phyloP scores from a whole-genome alignment of 1,140 invertebrate species.

The Chironomus tepperi region DNA sequence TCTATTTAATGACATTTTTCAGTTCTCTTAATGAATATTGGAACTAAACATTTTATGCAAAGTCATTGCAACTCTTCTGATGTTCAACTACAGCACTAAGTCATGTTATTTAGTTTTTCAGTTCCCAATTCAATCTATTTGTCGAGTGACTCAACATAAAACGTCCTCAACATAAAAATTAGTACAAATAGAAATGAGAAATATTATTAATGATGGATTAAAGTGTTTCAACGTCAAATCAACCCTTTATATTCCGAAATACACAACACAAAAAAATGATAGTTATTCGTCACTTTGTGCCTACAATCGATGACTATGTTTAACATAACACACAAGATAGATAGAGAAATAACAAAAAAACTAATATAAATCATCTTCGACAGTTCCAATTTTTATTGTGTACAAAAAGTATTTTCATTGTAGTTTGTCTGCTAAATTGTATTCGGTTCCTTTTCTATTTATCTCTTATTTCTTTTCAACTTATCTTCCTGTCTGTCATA shows the following conservation, averaged over 20 bases:
- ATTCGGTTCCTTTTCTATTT: no score
- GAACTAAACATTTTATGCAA: background rate
- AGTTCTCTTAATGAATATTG: background rate
- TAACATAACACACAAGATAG: background rate
- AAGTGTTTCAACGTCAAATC: constrained; percentile 22
- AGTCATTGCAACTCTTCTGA: background rate
- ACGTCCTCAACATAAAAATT: background rate
- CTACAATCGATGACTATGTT: no score
- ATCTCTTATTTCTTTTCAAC: no score
- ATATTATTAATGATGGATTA: constrained; percentile 19
- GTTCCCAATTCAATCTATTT: constrained; percentile 7
- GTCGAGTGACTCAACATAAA: constrained; percentile 16
- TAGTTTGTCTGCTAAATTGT: no score
- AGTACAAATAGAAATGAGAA: background rate
- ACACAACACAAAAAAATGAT: background rate
- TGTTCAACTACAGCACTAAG: background rate
- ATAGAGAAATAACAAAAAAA: constrained; percentile 14
- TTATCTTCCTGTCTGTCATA: background rate
- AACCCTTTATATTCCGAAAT: constrained; percentile 12
- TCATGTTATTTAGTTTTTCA: background rate
- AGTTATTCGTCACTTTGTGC: background rate
- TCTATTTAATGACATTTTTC: background rate
- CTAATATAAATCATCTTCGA: constrained; percentile 23
- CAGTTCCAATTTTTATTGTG: constrained; percentile 11
- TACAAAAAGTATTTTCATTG: background rate